phyloP scores from a whole-genome alignment of 2,113 vertebrate genomes.

The Neogale vison region DNA sequence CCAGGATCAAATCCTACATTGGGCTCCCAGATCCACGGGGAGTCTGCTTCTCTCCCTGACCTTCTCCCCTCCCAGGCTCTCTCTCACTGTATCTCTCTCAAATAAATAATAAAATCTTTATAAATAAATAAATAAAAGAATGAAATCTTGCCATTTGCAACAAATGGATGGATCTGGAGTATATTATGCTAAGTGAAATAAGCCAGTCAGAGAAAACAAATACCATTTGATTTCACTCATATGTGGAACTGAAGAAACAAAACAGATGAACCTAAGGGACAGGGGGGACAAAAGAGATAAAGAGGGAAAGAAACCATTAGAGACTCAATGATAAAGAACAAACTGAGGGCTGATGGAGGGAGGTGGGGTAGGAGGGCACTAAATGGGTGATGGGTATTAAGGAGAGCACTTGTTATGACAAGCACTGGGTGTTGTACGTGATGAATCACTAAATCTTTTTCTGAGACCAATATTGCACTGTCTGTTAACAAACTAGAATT shows the following conservation, averaged over 20 bases:
- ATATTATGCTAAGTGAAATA: too few species aligned
- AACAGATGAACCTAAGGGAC: background rate
- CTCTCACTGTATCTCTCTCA: too few species aligned
- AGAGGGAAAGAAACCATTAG: background rate
- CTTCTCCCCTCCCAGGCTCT: too few species aligned
- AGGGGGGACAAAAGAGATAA: rapidly evolving
- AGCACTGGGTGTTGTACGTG: background rate
- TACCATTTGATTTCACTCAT: background rate
- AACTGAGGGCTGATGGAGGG: background rate
- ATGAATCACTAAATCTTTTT: background rate
- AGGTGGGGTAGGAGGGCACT: background rate
- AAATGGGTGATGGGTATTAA: background rate
- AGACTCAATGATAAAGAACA: background rate
- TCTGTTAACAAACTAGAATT: background rate
- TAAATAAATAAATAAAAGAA: too few species aligned
- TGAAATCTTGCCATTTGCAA: too few species aligned
- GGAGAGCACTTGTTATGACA: background rate
- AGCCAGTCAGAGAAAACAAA: background rate
- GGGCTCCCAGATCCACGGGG: too few species aligned
- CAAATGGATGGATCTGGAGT: too few species aligned
- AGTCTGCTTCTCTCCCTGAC: too few species aligned
- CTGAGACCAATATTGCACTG: background rate
- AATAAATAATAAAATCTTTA: too few species aligned
- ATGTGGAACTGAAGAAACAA: background rate
- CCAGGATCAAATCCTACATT: too few species aligned